Conservation (phyloP, 2,797 vertebrate species). For the Intellagama lesueurii region DNA sequence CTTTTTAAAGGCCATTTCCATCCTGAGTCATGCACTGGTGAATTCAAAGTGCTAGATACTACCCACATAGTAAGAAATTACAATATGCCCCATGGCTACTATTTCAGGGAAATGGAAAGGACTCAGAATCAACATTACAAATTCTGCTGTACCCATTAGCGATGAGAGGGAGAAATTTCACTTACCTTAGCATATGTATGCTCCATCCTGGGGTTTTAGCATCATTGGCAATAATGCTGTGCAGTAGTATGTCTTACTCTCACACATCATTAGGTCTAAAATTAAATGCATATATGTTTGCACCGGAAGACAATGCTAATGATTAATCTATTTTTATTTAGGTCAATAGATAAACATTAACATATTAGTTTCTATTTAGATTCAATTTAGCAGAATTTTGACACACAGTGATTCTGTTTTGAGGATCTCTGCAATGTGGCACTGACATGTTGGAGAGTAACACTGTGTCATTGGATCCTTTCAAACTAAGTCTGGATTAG, state of each 20-base stretch:
- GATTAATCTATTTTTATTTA: slow-evolving; percentile 41
- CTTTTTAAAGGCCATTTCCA: background rate
- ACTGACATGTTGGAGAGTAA: background rate
- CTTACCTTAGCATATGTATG: background rate
- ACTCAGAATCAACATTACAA: background rate
- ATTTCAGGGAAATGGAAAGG: too few relatives aligned
- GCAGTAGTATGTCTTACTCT: slow-evolving; percentile 15
- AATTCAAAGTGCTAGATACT: too few relatives aligned
- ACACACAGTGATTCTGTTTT: background rate
- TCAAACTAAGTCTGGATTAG: background rate
- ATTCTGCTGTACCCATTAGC: background rate
- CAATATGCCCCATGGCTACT: too few relatives aligned
- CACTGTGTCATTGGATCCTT: background rate
- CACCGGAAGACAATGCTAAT: slow-evolving; percentile 26
- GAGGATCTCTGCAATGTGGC: too few relatives aligned
- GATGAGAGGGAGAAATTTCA: background rate
- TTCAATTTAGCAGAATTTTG: background rate
- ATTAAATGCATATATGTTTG: slow-evolving; percentile 48
- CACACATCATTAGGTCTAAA: slow-evolving; percentile 27
- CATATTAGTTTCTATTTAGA: slow-evolving; percentile 24
- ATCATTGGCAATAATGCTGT: background rate
- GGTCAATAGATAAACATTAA: slow-evolving; percentile 33
- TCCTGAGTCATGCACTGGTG: background rate
- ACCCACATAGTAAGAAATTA: too few relatives aligned
- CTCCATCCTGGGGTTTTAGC: background rate